Base-by-base conservation (phyloP, 2,888 invertebrate species). In the Plagiodera versicolora region DNA sequence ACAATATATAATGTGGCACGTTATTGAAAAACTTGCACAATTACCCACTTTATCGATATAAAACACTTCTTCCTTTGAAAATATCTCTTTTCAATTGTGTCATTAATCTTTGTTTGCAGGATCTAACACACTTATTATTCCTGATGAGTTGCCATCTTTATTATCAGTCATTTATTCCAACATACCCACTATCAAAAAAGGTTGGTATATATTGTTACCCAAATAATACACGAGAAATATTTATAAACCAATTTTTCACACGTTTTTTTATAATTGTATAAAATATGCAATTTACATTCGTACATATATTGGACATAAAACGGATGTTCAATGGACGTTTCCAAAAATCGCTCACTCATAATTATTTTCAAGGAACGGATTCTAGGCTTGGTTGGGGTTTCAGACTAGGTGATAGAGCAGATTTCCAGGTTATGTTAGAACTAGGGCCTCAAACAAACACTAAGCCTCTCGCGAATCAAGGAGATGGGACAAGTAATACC, bases 111-210 rank as follows among this genome's bases (percentile, higher is more conserved):
- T 24, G 24, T 63, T 85, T 84, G 50, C 81, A 88, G 86, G 76
- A 47, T 79, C 80, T 0, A 79, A 82, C 52, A 81, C 86, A 0
- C 80, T 92, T 17, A 88, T 93, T 68, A 85, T 93, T 28, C 92
- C 93, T 0, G 90, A 92, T 73, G 92, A 93, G 78, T 70, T 93
- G 52, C 91, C 92, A 0, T 90, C 92, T 0, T 75, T 92, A 28
- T 80, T 93, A 6, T 92, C 92, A 0, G 83, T 93, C 2, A 86
- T 92, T 0, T 93, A 92, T 77, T 91, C 92, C 8, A 92, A 92
- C 72, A 91, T 93, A 63, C 92, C 93, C 3, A 91, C 91, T 0
- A 86, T 93, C 9, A 90, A 90, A 74, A 93, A 92, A 87, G 93
- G 92, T 90, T 83, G 78, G 66, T 48, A 10, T 8, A 11, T 1